phyloP scores from a whole-genome alignment of 1,140 invertebrate species.

The Pogonomyrmex californicus region DNA sequence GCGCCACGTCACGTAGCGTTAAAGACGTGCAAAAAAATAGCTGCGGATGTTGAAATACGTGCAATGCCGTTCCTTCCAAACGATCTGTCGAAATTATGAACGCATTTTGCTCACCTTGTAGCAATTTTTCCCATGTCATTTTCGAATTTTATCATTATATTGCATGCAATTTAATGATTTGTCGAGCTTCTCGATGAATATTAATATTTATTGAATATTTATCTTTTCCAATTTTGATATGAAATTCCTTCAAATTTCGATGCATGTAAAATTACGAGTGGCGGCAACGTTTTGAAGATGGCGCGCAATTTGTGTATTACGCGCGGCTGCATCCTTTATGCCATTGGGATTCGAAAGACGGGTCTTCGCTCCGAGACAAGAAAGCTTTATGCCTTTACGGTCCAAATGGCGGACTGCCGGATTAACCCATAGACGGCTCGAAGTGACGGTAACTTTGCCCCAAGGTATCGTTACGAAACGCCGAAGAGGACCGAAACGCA shows the following conservation, averaged over 20 bases:
- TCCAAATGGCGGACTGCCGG: slow-evolving; percentile 65
- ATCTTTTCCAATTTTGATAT: not conserved
- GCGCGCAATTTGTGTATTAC: slow-evolving; percentile 40
- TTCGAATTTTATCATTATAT: not conserved
- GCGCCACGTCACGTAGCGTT: slow-evolving; percentile 9
- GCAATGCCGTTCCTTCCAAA: not conserved
- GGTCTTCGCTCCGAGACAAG: slow-evolving; percentile 60
- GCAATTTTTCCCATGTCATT: not conserved
- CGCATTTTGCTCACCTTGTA: not conserved
- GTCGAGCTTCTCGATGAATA: no score
- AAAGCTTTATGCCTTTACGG: slow-evolving; percentile 75
- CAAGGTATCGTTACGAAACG: slow-evolving; percentile 71
- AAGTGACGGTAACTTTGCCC: slow-evolving; percentile 71
- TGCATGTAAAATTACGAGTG: slow-evolving; percentile 10
- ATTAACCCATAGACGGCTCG: slow-evolving; percentile 72
- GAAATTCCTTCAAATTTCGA: slow-evolving; percentile 11
- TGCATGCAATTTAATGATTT: not conserved
- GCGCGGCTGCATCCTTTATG: slow-evolving; percentile 30
- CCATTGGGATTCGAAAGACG: slow-evolving; percentile 70
- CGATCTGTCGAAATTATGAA: not conserved
- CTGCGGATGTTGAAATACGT: not conserved
- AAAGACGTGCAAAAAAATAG: slow-evolving; percentile 7
- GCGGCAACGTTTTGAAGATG: slow-evolving; percentile 15
- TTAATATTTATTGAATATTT: not conserved
- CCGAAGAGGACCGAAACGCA: slow-evolving; percentile 64